Percentiles rank a stretch among this genome's conserved stretches.
Evolutionary conservation across 1,140 invertebrate species (phyloP).

Genomic region (Aricia agestis): DNA sequence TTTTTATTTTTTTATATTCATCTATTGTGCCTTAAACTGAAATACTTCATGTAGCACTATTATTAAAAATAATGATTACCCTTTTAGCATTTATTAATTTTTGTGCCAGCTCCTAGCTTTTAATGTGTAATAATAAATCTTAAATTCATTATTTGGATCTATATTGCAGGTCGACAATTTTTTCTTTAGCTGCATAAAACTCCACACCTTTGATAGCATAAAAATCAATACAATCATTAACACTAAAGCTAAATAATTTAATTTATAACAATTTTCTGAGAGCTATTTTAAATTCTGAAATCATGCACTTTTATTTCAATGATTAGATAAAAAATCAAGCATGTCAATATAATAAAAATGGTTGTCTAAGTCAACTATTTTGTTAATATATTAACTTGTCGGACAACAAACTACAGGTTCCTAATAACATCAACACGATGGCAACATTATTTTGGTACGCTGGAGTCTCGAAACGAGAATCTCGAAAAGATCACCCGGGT

Average conservation of each 20-base stretch:
- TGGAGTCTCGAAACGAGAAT: slow-evolving; percentile 25
- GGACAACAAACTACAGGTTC: slow-evolving; percentile 70
- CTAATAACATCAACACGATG: slow-evolving; percentile 44
- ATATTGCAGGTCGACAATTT: neutral
- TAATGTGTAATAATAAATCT: neutral
- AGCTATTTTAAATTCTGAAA: slow-evolving; percentile 59
- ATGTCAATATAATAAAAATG: slow-evolving; percentile 74
- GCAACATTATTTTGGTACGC: slow-evolving; percentile 38
- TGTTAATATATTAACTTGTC: slow-evolving; percentile 70
- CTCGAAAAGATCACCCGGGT: slow-evolving; percentile 36
- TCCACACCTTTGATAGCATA: slow-evolving; percentile 7
- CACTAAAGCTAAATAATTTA: slow-evolving; percentile 61
- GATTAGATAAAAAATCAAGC: slow-evolving; percentile 67
- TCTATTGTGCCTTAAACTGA: too few relatives aligned
- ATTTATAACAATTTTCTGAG: slow-evolving; percentile 47
- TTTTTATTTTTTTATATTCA: too few relatives aligned
- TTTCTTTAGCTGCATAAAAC: slow-evolving; percentile 4
- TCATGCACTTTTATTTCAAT: slow-evolving; percentile 66
- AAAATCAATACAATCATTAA: slow-evolving; percentile 25
- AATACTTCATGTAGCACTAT: neutral
- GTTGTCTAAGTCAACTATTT: slow-evolving; percentile 71
- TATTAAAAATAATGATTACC: neutral
- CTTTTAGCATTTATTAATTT: neutral
- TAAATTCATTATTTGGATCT: neutral
- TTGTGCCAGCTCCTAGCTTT: slow-evolving; percentile 11